Evolutionary conservation across 2,888 invertebrate genomes (phyloP), one percentile per base, ranked within the genome.

Genomic region (Lapara coniferarum): DNA sequence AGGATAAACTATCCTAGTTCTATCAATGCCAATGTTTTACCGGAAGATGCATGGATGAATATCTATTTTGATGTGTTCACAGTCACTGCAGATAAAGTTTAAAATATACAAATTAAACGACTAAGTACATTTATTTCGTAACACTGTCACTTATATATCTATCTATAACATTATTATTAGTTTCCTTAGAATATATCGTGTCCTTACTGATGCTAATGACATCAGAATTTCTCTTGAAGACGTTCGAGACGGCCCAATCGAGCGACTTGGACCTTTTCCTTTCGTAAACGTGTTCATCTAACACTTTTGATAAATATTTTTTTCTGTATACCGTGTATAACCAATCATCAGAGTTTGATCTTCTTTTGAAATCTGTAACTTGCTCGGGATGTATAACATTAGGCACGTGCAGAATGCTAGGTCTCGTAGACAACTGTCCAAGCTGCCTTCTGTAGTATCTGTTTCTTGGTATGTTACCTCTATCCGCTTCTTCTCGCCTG

Each of bases 321-420:
- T 83, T 87, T 66, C 91, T 81, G 53, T 82, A 79, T 0, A 80
- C 74, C 0, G 85, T 87, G 69, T 87, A 89, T 12, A 92, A 44
- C 84, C 85, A 88, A 70, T 91, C 92, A 59, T 92, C 92, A 0
- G 92, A 93, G 58, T 89, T 88, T 0, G 89, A 83, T 3, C 92
- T 83, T 66, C 70, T 78, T 71, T 88, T 90, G 14, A 67, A 71
- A 14, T 77, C 78, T n/a, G 25, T 14, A 63, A 58, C 67, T 8
- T 70, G 67, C 16, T 71, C 56, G 10, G 72, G 74, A n/a, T 75
- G 71, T 1, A 63, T 69, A 0, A 72, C 71, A 44, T 70, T 72
- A 0, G 80, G 68, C 2, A 79, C 70, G 46, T 82, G 79, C 2
- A 83, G 68, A 57, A 84, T 78, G 55, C 85, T 87, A 0, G 81